Conservation (phyloP, 2,113 vertebrate genomes). For the Ictalurus furcatus region DNA sequence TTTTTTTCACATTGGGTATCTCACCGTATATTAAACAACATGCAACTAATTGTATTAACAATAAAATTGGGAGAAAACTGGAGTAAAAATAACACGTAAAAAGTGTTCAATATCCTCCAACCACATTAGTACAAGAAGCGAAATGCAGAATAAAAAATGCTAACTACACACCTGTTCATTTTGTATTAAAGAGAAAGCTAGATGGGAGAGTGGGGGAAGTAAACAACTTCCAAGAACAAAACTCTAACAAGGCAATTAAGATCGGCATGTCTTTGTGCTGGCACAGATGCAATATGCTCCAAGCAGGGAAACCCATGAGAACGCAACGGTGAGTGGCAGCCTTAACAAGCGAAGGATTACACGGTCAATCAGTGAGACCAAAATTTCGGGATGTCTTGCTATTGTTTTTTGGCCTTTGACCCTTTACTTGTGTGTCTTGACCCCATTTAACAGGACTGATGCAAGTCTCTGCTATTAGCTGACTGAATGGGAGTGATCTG, state of each 20-base stretch:
- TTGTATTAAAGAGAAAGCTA: background rate
- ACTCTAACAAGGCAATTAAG: slow-evolving; percentile 31
- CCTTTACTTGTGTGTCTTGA: slow-evolving; percentile 40
- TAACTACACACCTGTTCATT: slow-evolving; percentile 20
- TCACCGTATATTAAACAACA: background rate
- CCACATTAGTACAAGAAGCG: background rate
- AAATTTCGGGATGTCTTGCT: slow-evolving; percentile 33
- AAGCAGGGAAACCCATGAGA: slow-evolving; percentile 32
- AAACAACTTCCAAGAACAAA: slow-evolving; percentile 27
- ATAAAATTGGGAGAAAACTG: background rate
- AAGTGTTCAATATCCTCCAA: background rate
- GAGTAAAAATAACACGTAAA: background rate
- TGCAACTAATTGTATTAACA: too few species aligned
- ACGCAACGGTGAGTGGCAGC: slow-evolving; percentile 24
- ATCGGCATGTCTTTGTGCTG: slow-evolving; percentile 23
- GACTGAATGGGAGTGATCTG: slow-evolving; percentile 43
- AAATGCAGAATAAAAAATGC: background rate
- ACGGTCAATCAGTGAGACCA: slow-evolving; percentile 22
- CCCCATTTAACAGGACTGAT: slow-evolving; percentile 42
- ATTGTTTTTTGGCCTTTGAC: slow-evolving; percentile 53
- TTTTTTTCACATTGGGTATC: background rate
- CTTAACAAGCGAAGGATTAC: slow-evolving; percentile 30
- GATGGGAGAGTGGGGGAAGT: slow-evolving; percentile 10
- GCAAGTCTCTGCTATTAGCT: slow-evolving; percentile 33
- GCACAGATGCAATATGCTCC: slow-evolving; percentile 17